These are phyloP conservation scores for Steatocranus sp. DNA, from an alignment of 2,797 vertebrate species.

Conservation along the genomic window DNA sequence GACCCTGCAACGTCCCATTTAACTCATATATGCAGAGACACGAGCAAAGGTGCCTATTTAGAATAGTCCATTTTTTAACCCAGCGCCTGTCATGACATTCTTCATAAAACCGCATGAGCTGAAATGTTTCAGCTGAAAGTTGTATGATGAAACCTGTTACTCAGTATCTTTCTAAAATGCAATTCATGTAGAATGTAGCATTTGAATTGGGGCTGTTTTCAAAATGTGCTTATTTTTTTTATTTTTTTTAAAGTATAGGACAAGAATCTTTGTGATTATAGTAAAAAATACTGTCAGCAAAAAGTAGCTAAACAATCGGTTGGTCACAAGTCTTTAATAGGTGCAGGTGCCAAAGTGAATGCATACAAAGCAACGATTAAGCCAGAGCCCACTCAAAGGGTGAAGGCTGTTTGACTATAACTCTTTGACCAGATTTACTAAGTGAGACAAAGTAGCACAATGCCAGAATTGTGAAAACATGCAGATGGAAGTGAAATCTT, in stretches of 20 bases:
- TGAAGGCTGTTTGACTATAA: not conserved
- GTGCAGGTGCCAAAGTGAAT: not conserved
- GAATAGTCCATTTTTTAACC: not conserved
- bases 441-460: not conserved
- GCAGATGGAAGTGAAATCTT: not conserved
- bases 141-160: not conserved
- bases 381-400: not conserved
- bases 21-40: not conserved
- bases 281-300: not conserved
- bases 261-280: not conserved
- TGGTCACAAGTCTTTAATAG: not conserved
- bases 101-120: not conserved
- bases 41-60: not conserved
- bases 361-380: conserved; percentile 9
- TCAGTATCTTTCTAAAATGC: not conserved
- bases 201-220: not conserved
- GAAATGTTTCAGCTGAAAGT: not conserved
- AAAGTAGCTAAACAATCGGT: not conserved
- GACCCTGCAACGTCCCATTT: not conserved
- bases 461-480: not conserved
- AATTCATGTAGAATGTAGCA: not conserved
- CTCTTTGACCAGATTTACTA: not conserved
- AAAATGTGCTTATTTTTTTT: not conserved
- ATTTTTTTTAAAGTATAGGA: not conserved
- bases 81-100: not conserved